Evolutionary conservation across 2,888 invertebrate species (phyloP).

Genomic region (Prosopocoilus inquinatus): DNA sequence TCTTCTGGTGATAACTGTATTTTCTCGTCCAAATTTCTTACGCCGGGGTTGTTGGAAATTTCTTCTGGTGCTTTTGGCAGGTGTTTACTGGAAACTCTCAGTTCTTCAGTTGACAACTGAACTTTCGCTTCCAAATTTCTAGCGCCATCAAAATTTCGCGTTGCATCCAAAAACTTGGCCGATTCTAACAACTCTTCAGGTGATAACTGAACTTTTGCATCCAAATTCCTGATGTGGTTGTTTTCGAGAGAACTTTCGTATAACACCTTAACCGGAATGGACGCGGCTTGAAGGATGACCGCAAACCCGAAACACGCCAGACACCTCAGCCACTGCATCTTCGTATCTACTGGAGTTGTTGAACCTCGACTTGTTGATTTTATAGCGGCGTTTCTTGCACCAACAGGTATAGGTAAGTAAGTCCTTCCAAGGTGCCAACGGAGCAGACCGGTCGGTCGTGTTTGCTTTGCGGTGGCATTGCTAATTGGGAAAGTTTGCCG

Average conservation of each 20-base stretch:
- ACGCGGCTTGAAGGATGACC: constrained; percentile 31
- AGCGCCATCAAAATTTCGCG: constrained; percentile 11
- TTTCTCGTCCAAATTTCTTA: constrained; percentile 36
- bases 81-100: neutral
- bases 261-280: constrained; percentile 28
- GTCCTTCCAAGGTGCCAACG: constrained; percentile 19
- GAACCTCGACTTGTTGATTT: constrained; percentile 44
- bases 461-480: constrained; percentile 8
- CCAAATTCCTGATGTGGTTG: constrained; percentile 32
- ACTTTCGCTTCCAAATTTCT: constrained; percentile 36
- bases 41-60: constrained; percentile 2
- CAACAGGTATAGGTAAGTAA: constrained; percentile 29
- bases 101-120: constrained; percentile 34
- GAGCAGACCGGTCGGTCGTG: constrained; percentile 19
- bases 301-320: constrained; percentile 33
- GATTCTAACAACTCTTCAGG: constrained; percentile 20
- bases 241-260: constrained; percentile 14
- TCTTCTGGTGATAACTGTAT: constrained; percentile 34
- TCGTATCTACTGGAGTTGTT: constrained; percentile 44
- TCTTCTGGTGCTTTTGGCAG: neutral
- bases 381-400: constrained; percentile 40
- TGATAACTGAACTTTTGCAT: constrained; percentile 38
- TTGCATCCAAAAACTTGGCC: no score
- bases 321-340: constrained; percentile 37
- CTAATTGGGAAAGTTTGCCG: constrained; percentile 5